Conservation (phyloP, 35 echinoderm and acorn worm genomes). For the Ophiothrix spiculata region DNA sequence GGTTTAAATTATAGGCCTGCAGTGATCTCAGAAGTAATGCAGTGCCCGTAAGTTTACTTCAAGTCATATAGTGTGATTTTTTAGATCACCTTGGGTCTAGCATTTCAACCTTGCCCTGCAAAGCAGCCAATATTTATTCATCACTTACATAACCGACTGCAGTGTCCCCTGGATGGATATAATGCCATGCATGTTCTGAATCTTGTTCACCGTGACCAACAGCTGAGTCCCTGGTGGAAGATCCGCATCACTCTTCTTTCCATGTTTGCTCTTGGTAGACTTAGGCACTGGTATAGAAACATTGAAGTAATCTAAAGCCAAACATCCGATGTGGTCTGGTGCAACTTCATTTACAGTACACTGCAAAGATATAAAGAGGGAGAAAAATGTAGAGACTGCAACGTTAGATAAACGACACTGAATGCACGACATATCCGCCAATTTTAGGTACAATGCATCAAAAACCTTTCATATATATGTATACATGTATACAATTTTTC, state of each 20-base stretch:
- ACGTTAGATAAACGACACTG: too few species aligned
- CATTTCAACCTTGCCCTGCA: not conserved
- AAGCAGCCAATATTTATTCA: not conserved
- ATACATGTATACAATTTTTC: not conserved
- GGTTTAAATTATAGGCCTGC: too few species aligned
- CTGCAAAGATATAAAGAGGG: constrained; percentile 21
- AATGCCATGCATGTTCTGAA: constrained; percentile 30
- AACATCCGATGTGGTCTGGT: constrained; percentile 61
- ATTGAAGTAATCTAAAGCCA: constrained; percentile 69
- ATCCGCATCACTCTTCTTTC: not conserved
- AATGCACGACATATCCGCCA: too few species aligned
- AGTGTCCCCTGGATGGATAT: constrained; percentile 25
- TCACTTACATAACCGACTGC: not conserved
- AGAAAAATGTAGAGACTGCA: not conserved
- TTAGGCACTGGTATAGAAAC: constrained; percentile 33
- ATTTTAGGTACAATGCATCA: too few species aligned
- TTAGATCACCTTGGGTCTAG: not conserved
- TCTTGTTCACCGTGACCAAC: constrained; percentile 13
- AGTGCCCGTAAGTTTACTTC: not conserved
- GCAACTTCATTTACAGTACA: constrained; percentile 55
- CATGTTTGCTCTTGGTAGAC: too few species aligned
- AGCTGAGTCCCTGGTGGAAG: constrained; percentile 3
- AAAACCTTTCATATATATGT: too few species aligned
- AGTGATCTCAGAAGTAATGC: not conserved
- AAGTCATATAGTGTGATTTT: not conserved